Conservation (phyloP, 2,888 invertebrate species). For the Bruchidius siliquastri region DNA sequence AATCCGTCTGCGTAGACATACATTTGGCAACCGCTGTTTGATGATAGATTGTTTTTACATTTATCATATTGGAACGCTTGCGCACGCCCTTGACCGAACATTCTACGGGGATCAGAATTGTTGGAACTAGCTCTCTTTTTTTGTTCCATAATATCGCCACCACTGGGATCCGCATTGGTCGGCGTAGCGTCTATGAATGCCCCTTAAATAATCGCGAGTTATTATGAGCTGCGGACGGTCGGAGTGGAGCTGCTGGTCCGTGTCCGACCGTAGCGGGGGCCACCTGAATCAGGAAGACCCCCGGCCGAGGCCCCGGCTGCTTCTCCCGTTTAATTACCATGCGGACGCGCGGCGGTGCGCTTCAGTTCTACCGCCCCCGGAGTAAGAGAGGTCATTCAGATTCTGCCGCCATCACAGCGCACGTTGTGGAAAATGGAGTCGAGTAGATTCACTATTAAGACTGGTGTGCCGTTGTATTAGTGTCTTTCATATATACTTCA, state of each 20-base stretch:
- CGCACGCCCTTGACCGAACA: too few species aligned
- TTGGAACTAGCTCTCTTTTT: too few species aligned
- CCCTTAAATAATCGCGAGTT: constrained; percentile 15
- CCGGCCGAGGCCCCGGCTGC: neutral
- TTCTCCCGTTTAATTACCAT: neutral
- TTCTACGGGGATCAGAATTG: too few species aligned
- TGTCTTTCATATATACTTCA: too few species aligned
- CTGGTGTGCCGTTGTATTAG: too few species aligned
- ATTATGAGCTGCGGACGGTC: constrained; percentile 10
- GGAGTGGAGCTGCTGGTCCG: neutral
- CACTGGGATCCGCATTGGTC: too few species aligned
- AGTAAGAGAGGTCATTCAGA: neutral
- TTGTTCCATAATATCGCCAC: too few species aligned
- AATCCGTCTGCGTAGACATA: too few species aligned
- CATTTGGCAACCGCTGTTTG: too few species aligned
- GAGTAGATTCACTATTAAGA: too few species aligned
- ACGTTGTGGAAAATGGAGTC: neutral
- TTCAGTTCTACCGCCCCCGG: neutral
- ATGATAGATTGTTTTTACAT: too few species aligned
- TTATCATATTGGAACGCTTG: too few species aligned
- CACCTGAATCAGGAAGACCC: neutral
- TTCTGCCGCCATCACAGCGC: neutral
- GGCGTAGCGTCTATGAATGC: neutral
- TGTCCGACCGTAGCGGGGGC: neutral
- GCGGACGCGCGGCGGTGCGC: neutral